A percentile compares a stretch with the other conserved stretches of the same genome.
Evolutionary conservation across 2,113 vertebrate genomes (phyloP).

Genomic region (Erinaceus europaeus): DNA sequence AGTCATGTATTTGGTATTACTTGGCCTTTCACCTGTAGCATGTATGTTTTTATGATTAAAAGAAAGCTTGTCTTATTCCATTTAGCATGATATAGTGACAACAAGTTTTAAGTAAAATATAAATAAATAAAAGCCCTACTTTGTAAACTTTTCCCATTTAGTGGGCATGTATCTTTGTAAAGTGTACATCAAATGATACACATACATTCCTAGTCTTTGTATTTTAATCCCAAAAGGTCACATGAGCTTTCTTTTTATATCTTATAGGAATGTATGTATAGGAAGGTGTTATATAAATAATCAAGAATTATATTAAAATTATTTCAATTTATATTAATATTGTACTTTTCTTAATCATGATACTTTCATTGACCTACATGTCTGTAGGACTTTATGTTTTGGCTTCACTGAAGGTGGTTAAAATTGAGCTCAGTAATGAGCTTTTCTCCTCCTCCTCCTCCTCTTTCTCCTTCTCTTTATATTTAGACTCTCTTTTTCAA

Average conservation of each 20-base stretch:
- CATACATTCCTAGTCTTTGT: not conserved
- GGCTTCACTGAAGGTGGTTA: not conserved
- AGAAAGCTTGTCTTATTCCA: not conserved
- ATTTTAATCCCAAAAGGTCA: not conserved
- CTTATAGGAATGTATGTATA: too few relatives aligned
- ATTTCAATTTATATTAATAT: not conserved
- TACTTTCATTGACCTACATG: not conserved
- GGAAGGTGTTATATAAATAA: not conserved
- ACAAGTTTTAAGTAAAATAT: not conserved
- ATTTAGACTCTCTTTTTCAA: not conserved
- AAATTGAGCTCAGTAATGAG: not conserved
- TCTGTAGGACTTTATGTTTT: constrained; percentile 3
- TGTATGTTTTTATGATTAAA: not conserved
- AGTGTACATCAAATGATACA: not conserved
- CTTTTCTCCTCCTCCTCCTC: not conserved
- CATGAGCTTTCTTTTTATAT: not conserved
- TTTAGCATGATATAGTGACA: not conserved
- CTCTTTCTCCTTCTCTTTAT: constrained; percentile 6
- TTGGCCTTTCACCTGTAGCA: not conserved
- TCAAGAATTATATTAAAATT: not conserved
- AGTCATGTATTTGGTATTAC: not conserved
- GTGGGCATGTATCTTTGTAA: not conserved
- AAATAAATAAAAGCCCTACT: not conserved
- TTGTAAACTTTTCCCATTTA: constrained; percentile 1
- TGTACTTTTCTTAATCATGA: not conserved